Evolutionary conservation across 1,140 invertebrate species (phyloP).

Genomic region (Habropoda laboriosa): DNA sequence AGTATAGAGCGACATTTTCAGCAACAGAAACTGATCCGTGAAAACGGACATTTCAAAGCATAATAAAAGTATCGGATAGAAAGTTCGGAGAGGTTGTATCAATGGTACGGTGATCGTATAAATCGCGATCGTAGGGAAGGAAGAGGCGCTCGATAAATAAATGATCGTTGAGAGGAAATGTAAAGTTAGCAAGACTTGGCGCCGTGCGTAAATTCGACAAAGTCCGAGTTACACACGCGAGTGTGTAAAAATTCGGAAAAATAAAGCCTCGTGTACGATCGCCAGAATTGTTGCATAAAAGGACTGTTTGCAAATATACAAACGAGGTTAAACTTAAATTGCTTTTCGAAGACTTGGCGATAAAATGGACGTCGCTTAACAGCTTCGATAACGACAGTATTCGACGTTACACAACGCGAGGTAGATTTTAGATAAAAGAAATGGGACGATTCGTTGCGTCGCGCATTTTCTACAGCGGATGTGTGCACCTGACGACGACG

Average conservation of each 20-base stretch:
- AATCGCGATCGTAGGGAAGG: not conserved
- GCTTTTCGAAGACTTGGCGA: not conserved
- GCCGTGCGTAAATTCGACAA: not conserved
- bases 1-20: not conserved
- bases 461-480: not conserved
- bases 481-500: not conserved
- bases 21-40: not conserved
- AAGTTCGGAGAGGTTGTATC: fast-evolving
- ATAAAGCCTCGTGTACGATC: too few relatives aligned
- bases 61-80: not conserved
- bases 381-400: not conserved
- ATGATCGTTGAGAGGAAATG: not conserved
- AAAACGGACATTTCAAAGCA: not conserved
- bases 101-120: not conserved
- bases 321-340: too few relatives aligned
- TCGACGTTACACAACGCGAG: not conserved
- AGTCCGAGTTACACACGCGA: not conserved
- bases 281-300: not conserved
- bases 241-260: not conserved
- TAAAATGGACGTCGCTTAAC: not conserved
- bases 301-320: too few relatives aligned
- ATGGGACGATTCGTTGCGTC: too few relatives aligned
- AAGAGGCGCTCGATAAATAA: not conserved
- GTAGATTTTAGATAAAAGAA: not conserved
- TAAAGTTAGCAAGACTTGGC: not conserved